Base-by-base conservation (phyloP, 2,797 vertebrate genomes). In the Lacerta agilis region DNA sequence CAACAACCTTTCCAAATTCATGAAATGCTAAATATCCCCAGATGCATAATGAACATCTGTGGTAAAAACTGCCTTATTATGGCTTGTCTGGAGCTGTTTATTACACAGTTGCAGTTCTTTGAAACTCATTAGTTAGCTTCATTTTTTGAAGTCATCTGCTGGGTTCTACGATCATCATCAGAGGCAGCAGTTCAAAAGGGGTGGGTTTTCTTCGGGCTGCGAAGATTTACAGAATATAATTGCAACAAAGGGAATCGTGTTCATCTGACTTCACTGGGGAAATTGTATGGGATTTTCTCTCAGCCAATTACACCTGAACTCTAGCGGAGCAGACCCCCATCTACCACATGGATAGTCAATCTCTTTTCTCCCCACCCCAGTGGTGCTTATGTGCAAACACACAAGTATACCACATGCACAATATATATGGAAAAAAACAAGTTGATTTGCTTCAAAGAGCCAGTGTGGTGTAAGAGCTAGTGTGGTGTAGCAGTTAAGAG, bases 31-130 rank as follows among this genome's bases (percentile, higher is more conserved):
- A 77, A 49, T 91, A 92, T 77, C 43, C 79, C 95, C 85, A 49
- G 84, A 89, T 88, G 91, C 89, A 91, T 94, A 93, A 95, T 87
- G 90, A 95, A 94, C 94, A 91, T 93, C 94, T 93, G 89, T 90
- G 92, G 84, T 86, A 86, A 92, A 89, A 87, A 84, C 49, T 83
- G 91, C 71, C 94, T 95, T 94, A 93, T 95, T 94, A 94, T 66
- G 77, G 55, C 61, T 92, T 92, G 88, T 92, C 95, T 93, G 91
- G 91, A 92, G 79, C 86, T 90, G 90, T 92, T 93, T 94, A 93
- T 90, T 87, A 82, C 73, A 81, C 45, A 79, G n/a, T 91, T 86
- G 91, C 91, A 84, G 90, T 91, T 94, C 91, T 92, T 89, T 83
- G 83, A 89, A 95, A 89, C 79, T 81, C 86, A 92, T 94, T 93